Base-by-base conservation (phyloP, 1,140 invertebrate genomes). In the Monochamus saltuarius region DNA sequence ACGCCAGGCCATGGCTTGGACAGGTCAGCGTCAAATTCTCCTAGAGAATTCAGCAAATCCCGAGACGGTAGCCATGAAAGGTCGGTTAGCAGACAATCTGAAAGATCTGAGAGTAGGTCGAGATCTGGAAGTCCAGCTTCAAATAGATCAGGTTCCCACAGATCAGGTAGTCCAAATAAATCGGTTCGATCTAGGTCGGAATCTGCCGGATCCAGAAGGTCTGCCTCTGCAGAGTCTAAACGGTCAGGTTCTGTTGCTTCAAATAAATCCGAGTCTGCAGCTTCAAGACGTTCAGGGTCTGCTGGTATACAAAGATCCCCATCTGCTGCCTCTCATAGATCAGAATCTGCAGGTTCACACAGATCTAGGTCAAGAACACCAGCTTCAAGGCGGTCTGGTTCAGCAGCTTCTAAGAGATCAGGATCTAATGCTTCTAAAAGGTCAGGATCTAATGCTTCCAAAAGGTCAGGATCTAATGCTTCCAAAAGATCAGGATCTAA, bases 311-410 rank as follows among this genome's bases (percentile, higher is more conserved):
- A 56, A 74, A 72, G 6, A 73, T 73, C 45, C 76, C 74, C 47
- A 17, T 51, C 57, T 13, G 22, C 29, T 37, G 40, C 49, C 17
- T 51, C 59, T 17, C 40, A 43, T 10, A 56, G 53, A 52, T 80
- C 79, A 1, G 74, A 68, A 16, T 43, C 70, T 70, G 52, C 57
- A 73, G 72, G 4, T 73, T 73, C 43, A 76, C 74, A 49, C 70
- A 75, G 42, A 14, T 65, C 62, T 43, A 46, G 63, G 50, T 65
- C 63, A 9, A 53, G 60, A 22, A 62, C 39, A 17, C 19, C 56
- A 49, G 56, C 45, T 42, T 64, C 62, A 22, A 60, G 56, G n/a
- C 43, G 62, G 35, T 60, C 71, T 11, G 68, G 58, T n/a, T 77
- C 76, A 7, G 66, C 68, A 19, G 63, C 29, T 7, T 74, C 73